phyloP scores from a whole-genome alignment of 2,888 invertebrate genomes.

The Cistogaster globosa region DNA sequence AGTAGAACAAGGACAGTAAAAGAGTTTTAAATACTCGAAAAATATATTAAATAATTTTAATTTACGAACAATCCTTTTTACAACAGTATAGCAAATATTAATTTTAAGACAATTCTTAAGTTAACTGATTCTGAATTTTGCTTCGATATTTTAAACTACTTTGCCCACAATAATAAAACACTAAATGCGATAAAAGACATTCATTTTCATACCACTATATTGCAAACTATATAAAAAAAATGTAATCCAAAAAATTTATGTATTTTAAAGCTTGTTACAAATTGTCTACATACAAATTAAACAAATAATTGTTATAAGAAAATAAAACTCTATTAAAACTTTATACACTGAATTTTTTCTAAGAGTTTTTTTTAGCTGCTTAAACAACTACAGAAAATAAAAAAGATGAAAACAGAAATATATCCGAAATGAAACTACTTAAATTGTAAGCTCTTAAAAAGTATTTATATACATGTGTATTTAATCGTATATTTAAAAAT shows the following conservation, averaged over 20 bases:
- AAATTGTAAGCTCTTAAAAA: conserved; percentile 57
- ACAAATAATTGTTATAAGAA: conserved; percentile 59
- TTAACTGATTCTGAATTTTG: too few species aligned
- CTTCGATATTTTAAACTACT: too few species aligned
- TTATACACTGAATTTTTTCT: conserved; percentile 17
- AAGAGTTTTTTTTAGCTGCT: conserved; percentile 63
- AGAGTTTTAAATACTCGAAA: too few species aligned
- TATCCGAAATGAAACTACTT: conserved; percentile 32
- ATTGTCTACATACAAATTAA: conserved; percentile 48
- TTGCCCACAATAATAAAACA: too few species aligned
- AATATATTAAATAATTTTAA: too few species aligned
- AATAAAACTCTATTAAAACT: conserved; percentile 12
- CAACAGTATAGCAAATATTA: too few species aligned
- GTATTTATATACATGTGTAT: conserved; percentile 71
- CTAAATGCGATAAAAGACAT: too few species aligned
- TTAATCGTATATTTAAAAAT: conserved; percentile 68
- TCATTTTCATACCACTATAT: too few species aligned
- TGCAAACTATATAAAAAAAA: too few species aligned
- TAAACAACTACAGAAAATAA: background rate
- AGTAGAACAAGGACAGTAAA: too few species aligned
- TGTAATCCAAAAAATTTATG: background rate
- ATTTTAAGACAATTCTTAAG: too few species aligned
- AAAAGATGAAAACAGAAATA: background rate
- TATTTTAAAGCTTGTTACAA: conserved; percentile 62
- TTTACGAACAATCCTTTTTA: too few species aligned